Conservation (phyloP, 2,113 vertebrate genomes). For the Vulpes lagopus region DNA sequence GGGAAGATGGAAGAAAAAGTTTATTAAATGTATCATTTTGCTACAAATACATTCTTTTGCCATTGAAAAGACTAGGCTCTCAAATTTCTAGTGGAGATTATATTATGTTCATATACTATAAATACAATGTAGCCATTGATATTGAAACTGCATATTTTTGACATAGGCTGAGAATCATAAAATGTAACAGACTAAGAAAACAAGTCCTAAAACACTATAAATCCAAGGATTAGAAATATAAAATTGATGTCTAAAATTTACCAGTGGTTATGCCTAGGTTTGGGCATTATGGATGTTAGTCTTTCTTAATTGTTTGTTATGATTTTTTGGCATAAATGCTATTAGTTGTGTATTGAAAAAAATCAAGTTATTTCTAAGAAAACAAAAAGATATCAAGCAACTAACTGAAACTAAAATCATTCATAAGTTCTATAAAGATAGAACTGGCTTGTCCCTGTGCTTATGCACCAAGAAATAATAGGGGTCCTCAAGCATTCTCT, state of each 20-base stretch:
- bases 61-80: neutral
- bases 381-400: neutral
- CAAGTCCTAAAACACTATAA: neutral
- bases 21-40: conserved; percentile 21
- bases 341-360: neutral
- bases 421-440: neutral
- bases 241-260: neutral
- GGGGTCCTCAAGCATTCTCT: neutral
- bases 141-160: neutral
- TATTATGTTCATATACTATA: neutral
- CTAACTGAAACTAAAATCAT: neutral
- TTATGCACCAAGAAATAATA: neutral
- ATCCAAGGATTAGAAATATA: neutral
- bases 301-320: neutral
- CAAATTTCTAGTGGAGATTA: neutral
- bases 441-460: neutral
- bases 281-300: neutral
- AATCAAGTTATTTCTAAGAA: neutral
- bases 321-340: neutral
- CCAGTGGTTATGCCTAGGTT: neutral
- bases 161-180: neutral
- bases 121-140: neutral
- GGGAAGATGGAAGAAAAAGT: neutral
- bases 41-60: neutral
- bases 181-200: neutral